Conservation (phyloP, 1,140 invertebrate genomes). For the Pteromalus puparum region DNA sequence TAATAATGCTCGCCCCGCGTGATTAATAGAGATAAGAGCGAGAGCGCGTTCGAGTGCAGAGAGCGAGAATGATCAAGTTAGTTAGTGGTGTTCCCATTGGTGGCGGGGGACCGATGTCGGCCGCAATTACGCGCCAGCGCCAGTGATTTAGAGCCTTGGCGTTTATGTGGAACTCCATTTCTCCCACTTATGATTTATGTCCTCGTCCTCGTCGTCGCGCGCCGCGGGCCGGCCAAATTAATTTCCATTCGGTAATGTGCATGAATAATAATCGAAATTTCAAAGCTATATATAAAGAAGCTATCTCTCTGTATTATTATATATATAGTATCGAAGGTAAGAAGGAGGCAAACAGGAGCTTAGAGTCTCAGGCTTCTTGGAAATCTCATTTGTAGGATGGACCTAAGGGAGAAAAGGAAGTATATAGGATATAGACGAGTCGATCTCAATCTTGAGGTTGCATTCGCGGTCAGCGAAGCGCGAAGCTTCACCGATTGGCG, state of each 20-base stretch:
- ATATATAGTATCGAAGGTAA: neutral
- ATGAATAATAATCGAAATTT: constrained; percentile 5
- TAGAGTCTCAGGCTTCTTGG: neutral
- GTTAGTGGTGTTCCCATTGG: constrained; percentile 38
- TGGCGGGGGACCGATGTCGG: constrained; percentile 33
- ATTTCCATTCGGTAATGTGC: constrained; percentile 47
- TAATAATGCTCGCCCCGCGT: no score
- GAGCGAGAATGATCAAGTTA: constrained; percentile 52
- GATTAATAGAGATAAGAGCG: constrained; percentile 3
- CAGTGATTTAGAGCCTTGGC: constrained; percentile 33
- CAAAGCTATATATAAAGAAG: neutral
- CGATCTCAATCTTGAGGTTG: constrained; percentile 39
- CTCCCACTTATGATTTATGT: constrained; percentile 35
- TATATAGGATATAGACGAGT: neutral
- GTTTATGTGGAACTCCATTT: neutral
- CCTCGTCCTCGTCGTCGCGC: no score
- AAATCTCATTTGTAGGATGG: constrained; percentile 47
- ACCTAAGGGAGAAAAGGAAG: neutral
- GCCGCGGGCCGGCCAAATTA: constrained; percentile 30
- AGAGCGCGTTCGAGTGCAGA: constrained; percentile 28
- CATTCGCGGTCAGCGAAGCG: constrained; percentile 43
- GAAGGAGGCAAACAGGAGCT: constrained; percentile 26
- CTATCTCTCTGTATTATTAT: neutral
- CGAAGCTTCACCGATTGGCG: neutral
- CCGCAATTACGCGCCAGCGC: constrained; percentile 41